These are phyloP conservation scores for Drosophila pseudoobscura DNA, from an alignment of 1,140 invertebrate genomes.

Conservation along the genomic window DNA sequence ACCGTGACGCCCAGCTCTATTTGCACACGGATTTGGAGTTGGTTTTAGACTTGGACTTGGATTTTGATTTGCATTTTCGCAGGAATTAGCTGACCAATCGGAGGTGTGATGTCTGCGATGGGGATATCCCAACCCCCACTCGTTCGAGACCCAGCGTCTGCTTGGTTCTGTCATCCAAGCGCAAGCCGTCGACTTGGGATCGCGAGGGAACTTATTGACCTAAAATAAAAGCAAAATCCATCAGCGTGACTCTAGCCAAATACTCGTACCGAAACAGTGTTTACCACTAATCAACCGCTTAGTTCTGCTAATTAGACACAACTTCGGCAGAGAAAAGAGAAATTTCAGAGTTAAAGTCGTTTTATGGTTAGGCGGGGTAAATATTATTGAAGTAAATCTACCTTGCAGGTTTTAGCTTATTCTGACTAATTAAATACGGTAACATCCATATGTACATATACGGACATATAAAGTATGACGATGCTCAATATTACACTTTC, in stretches of 20 bases:
- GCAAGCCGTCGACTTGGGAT: constrained; percentile 4
- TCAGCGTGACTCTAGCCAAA: constrained; percentile 2
- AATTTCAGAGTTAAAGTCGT: neutral
- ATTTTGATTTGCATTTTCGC: constrained; percentile 43
- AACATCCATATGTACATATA: no score
- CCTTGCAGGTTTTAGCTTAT: no score
- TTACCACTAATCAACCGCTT: constrained; percentile 11
- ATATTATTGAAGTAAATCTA: no score
- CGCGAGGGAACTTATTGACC: constrained; percentile 13
- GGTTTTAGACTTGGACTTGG: constrained; percentile 14
- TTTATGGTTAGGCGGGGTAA: no score
- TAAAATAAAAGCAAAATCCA: neutral
- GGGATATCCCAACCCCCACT: no score
- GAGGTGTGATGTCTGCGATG: constrained; percentile 21
- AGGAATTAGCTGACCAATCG: constrained; percentile 49
- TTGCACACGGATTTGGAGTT: constrained; percentile 38
- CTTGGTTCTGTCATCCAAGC: neutral
- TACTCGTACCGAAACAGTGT: neutral
- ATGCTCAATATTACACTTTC: no score
- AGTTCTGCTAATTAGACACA: constrained; percentile 2
- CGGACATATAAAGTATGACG: no score
- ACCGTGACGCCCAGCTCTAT: constrained; percentile 35
- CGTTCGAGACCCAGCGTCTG: neutral
- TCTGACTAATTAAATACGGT: no score
- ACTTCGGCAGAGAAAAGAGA: neutral